Evolutionary conservation across 2,888 invertebrate genomes (phyloP), one percentile per base, ranked within the genome.

Genomic region (Sussaba pulchella): DNA sequence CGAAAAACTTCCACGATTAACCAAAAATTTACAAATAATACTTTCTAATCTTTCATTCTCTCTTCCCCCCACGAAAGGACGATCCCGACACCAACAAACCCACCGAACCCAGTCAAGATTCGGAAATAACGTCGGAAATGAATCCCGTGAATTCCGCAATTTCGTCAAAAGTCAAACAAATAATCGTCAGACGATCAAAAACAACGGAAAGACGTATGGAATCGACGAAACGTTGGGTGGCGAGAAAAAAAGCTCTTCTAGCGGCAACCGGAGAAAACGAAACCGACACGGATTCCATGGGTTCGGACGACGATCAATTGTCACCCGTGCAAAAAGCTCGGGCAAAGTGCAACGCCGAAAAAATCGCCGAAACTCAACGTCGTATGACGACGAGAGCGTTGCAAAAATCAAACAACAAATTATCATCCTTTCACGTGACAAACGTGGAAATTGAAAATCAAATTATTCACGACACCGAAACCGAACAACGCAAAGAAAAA

Each of bases 301-400:
- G 64, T 17, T 89, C 90, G 0, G 91, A 90, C 21, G 87, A 88
- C 2, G 75, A 85, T 0, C 87, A 91, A 72, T 83, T 91, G 0
- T 92, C 91, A 1, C 91, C 91, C 0, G 91, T 92, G 1, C 91
- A 91, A 45, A 92, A 91, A 76, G 91, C 91, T 1, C 83, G 91
- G 12, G 90, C 88, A 0, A 91, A 90, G 72, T 87, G 86, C 8
- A 89, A 89, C 50, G 87, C 88, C 2, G 91, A 91, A 6, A 90
- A 90, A 47, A 89, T 90, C 50, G 69, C 73, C 0, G 89, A 89
- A 8, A 85, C 83, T 9, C 86, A 88, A 10, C 75, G 67, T 59
- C 85, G 87, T 52, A 67, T 90, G 12, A 79, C 83, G 10, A 79
- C 83, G 0, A 88, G 85, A 78, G 86, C 86, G 0, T 24, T 91